Base-by-base conservation (phyloP, 1,140 invertebrate genomes). In the Pristionchus pacificus region DNA sequence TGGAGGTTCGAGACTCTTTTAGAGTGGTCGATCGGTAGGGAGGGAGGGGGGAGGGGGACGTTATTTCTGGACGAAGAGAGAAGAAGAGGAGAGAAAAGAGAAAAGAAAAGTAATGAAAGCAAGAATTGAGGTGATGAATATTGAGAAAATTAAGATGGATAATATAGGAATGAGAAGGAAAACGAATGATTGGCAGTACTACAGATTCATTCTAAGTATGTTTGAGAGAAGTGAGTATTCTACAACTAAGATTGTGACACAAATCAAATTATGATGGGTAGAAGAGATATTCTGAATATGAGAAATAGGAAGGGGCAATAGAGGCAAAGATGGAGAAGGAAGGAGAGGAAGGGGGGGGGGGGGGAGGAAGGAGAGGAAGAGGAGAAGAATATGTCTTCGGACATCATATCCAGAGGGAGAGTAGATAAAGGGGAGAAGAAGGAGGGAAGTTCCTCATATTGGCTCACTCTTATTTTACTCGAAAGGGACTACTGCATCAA, bases 121-220 rank as follows among this genome's bases (percentile, higher is more conserved):
- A 49, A 38, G 63, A 65, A 38, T 28, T 6, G 57, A 65, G 65
- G 49, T 57, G 65, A 57, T 66, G 59, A 66, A 66, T 57, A 66
- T 58, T 66, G 59, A 58, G 65, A 66, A 58, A 66, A 66, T 58
- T 66, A 66, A 49, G 24, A 49, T 38, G 24, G 32, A 66, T 57
- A 66, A 57, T 66, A n/a, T 57, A 66, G n/a, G 29, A 29, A 65
- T 27, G 62, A 31, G 25, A 14, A 28, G 6, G 29, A 25, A 49
- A 33, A 63, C 61, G 38, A 60, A 60, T 28, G 19, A 28, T n/a
- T 3, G 59, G 33, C 38, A 38, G 30, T 29, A 66, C 31, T 24
- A 57, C 49, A 66, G 59, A 58, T 38, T 24, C 25, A 49, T 65
- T 65, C 33, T 32, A 49, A 65, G 59, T 57, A 57, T 57, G 59